A percentile compares a stretch with the other conserved stretches of the same genome.
phyloP scores from a whole-genome alignment of 2,888 invertebrate genomes.

The Drosophila mayaguana region DNA sequence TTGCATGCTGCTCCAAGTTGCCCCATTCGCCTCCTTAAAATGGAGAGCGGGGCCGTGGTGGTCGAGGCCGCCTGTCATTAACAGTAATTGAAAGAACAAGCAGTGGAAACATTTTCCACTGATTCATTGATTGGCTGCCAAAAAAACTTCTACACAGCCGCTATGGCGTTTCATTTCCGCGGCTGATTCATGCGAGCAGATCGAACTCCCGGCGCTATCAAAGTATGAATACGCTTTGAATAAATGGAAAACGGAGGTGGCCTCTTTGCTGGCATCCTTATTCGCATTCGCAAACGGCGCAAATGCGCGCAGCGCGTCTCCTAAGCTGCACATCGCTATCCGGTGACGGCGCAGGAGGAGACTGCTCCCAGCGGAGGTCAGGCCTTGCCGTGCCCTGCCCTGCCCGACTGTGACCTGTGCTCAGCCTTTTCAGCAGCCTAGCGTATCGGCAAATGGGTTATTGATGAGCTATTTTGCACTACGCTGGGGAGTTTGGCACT shows the following conservation, averaged over 20 bases:
- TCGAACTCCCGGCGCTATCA: conserved; percentile 56
- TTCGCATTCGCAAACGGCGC: conserved; percentile 7
- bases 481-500: conserved; percentile 50
- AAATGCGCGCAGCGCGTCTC: conserved; percentile 14
- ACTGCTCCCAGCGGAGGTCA: conserved; percentile 43
- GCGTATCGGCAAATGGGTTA: conserved; percentile 75
- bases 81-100: conserved; percentile 65
- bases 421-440: conserved; percentile 49
- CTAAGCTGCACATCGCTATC: conserved; percentile 41
- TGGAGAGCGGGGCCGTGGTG: conserved; percentile 26
- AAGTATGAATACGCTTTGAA: conserved; percentile 64
- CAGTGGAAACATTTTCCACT: conserved; percentile 31
- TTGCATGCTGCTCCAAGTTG: conserved; percentile 54
- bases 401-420: conserved; percentile 4
- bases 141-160: conserved; percentile 48
- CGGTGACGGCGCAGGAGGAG: neutral
- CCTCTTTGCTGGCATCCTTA: conserved; percentile 35
- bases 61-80: conserved; percentile 52
- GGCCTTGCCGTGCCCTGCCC: conserved; percentile 9
- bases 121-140: conserved; percentile 47
- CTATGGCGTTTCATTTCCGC: conserved; percentile 32
- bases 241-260: conserved; percentile 48
- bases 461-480: conserved; percentile 77
- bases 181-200: conserved; percentile 61
- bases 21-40: conserved; percentile 32